Base-by-base conservation (phyloP, 2,113 vertebrate genomes). In the Telmatochromis sp. region DNA sequence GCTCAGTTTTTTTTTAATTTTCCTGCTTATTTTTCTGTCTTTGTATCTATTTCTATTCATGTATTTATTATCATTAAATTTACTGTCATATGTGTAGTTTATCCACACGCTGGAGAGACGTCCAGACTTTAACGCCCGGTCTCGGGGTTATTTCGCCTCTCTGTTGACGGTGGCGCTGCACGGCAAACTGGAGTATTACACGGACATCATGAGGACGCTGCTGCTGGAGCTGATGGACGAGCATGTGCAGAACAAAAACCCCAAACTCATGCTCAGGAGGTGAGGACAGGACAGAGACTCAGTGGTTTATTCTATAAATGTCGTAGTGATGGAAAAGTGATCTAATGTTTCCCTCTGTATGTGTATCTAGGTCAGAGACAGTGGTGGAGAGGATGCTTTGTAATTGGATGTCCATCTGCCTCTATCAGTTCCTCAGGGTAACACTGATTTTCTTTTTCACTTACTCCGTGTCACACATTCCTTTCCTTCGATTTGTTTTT, bases 401-500 rank as follows among this genome's bases (percentile, higher is more conserved):
- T 93, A 99, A 99, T 54, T 99, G 99, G 99, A 99, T 99, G 98
- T 99, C 98, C 84, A 99, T 99, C 95, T 99, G 99, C 94, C 96
- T 99, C 42, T 99, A 99, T 93, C 98, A 99, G 96, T 98, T 98
- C 91, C 97, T 99, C 84, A 97, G 97, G 98, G 99, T 99, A 97
- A 96, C 11, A 26, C 71, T 8, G 7, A 28, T 47, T 23, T 65
- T 3, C 19, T 13, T 50, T 65, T 35, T n/a, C 9, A 6, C 23
- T 79, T 11, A 7, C 54, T 85, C 9, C 7, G 5, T 75, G n/a
- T 47, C 71, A 28, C 71, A 31, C 23, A 14, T 40, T 57, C 10
- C 13, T 21, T 7, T 58, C 31, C 19, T 81, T 57, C 21, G 50
- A 80, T 81, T 80, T 71, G 26, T 73, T 80, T 85, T 73, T 28